Evolutionary conservation across 2,888 invertebrate genomes (phyloP).

Genomic region (Arrhopalites spinosus): DNA sequence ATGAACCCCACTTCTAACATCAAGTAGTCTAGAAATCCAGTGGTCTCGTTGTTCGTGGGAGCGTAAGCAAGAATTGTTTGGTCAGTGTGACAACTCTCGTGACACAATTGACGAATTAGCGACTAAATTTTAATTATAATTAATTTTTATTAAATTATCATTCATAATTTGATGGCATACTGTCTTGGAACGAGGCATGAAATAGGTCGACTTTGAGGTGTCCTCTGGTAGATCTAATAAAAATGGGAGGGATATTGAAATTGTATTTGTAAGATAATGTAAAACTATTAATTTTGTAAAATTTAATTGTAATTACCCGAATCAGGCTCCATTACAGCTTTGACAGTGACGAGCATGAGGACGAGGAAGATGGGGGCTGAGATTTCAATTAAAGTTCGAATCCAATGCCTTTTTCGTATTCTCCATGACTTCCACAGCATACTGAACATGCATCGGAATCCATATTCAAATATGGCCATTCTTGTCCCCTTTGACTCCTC

Average conservation of each 20-base stretch:
- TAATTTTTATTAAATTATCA: no score
- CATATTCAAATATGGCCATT: no score
- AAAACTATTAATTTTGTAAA: no score
- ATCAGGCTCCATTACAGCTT: constrained; percentile 36
- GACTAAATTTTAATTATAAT: constrained; percentile 11
- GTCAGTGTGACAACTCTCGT: constrained; percentile 12
- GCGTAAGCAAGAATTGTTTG: constrained; percentile 36
- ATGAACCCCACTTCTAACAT: constrained; percentile 30
- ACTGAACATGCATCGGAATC: no score
- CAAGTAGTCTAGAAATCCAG: constrained; percentile 12
- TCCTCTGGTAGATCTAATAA: constrained; percentile 14
- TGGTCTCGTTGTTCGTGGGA: constrained; percentile 17
- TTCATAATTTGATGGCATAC: background rate
- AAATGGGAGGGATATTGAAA: background rate
- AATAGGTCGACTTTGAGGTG: constrained; percentile 9
- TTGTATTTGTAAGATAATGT: no score
- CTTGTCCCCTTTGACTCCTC: no score
- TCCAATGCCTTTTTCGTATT: constrained; percentile 29
- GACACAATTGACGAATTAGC: constrained; percentile 31
- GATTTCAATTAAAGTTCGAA: constrained; percentile 36
- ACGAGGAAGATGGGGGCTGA: constrained; percentile 34
- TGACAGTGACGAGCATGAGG: constrained; percentile 34
- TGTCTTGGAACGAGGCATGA: constrained; percentile 14
- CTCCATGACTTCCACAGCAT: constrained; percentile 43
- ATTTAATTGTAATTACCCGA: no score